Percentiles rank a stretch among this genome's conserved stretches.
These are phyloP conservation scores for Pseudomyrmex gracilis DNA, from an alignment of 1,140 invertebrate genomes.

Conservation along the genomic window DNA sequence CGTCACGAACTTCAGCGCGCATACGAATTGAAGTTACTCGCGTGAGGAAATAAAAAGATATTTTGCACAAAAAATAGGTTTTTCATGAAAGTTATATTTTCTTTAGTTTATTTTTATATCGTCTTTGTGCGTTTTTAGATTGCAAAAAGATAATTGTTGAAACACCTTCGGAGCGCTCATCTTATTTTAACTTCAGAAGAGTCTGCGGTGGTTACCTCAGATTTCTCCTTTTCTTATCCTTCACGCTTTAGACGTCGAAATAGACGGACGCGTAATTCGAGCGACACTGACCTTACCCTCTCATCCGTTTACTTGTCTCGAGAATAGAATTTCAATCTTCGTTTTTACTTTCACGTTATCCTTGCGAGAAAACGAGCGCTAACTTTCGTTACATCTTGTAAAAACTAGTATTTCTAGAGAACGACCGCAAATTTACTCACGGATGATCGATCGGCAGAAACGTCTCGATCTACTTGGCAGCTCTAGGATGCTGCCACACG, in stretches of 20 bases:
- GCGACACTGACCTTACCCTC: background rate
- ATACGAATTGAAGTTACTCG: too few species aligned
- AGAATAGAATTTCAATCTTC: background rate
- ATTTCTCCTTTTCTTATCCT: background rate
- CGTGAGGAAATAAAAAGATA: background rate
- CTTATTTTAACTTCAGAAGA: background rate
- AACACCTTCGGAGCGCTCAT: too few species aligned
- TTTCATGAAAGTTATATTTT: background rate
- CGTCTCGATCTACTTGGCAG: conserved; percentile 14
- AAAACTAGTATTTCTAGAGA: background rate
- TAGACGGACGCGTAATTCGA: conserved; percentile 1
- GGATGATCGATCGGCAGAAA: conserved; percentile 19
- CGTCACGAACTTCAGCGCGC: background rate
- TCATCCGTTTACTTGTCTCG: background rate
- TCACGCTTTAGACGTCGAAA: background rate
- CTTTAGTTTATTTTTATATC: background rate
- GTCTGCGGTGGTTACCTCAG: background rate
- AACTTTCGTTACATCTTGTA: background rate
- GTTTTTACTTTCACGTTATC: background rate
- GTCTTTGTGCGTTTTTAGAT: too few species aligned
- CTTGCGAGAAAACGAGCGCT: background rate
- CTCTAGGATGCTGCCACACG: background rate
- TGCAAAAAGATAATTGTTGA: too few species aligned
- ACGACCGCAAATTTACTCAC: conserved; percentile 24
- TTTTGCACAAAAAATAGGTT: background rate